phyloP scores from a whole-genome alignment of 2,113 vertebrate genomes.

The Mohoua ochrocephala region DNA sequence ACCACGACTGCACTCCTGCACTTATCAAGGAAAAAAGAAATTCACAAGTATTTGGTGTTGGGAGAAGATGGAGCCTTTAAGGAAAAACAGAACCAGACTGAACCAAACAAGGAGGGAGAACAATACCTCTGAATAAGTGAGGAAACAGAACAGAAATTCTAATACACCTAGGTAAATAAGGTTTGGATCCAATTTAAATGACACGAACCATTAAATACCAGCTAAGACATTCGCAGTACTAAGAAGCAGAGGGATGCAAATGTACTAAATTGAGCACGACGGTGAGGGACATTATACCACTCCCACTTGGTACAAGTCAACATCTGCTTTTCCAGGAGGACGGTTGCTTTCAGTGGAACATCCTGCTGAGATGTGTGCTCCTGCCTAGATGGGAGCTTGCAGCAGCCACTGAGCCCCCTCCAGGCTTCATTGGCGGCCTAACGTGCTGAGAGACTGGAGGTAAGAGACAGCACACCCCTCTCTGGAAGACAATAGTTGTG shows the following conservation, averaged over 20 bases:
- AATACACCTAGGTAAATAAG: neutral
- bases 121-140: neutral
- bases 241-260: conserved; percentile 14
- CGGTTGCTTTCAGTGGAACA: neutral
- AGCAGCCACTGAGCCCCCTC: neutral
- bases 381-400: neutral
- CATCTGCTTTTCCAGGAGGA: neutral
- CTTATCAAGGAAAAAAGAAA: neutral
- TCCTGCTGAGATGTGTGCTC: neutral
- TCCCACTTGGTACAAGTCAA: neutral
- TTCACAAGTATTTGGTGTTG: neutral
- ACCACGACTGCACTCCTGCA: neutral
- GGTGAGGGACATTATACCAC: neutral
- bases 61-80: neutral
- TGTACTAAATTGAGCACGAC: neutral
- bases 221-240: neutral
- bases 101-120: neutral
- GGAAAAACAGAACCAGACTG: neutral
- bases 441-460: neutral
- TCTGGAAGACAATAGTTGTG: neutral
- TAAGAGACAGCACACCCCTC: neutral
- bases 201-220: neutral
- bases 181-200: conserved; percentile 11
- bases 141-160: neutral
- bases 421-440: neutral